Evolutionary conservation across 2,797 vertebrate species (phyloP).

Genomic region (Crocodylus rhombifer): DNA sequence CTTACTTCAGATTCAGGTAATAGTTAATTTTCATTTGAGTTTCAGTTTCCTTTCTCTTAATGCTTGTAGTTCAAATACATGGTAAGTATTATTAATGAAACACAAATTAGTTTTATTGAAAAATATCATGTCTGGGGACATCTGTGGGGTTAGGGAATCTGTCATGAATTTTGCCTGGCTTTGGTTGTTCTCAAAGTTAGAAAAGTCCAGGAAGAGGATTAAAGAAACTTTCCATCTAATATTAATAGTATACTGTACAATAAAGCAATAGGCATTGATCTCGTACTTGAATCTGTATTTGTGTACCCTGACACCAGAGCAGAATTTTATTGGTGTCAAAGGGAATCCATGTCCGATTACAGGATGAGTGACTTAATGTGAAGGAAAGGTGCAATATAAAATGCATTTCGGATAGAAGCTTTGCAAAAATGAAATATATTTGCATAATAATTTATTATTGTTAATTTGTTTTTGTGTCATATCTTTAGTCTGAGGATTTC

Average conservation of each 20-base stretch:
- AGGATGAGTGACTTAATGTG: background rate
- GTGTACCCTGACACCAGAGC: background rate
- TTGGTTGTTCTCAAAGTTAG: no score
- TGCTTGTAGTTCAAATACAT: no score
- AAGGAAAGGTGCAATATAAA: background rate
- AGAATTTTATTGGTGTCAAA: background rate
- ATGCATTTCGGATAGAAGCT: background rate
- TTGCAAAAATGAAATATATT: background rate
- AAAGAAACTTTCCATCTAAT: background rate
- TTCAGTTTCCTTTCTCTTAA: no score
- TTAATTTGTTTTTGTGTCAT: background rate
- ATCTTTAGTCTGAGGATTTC: background rate
- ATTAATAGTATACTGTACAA: background rate
- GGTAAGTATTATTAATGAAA: no score
- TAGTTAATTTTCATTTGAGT: no score
- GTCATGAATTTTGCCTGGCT: no score
- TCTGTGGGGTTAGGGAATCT: no score
- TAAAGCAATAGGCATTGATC: background rate
- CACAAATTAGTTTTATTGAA: background rate
- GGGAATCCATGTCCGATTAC: background rate
- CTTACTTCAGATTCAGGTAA: no score
- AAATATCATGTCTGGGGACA: background rate
- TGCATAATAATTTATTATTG: background rate
- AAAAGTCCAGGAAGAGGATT: background rate
- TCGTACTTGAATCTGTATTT: background rate